phyloP scores from a whole-genome alignment of 92 coral and sea anemone species.

The Zoanthus solanderi region DNA sequence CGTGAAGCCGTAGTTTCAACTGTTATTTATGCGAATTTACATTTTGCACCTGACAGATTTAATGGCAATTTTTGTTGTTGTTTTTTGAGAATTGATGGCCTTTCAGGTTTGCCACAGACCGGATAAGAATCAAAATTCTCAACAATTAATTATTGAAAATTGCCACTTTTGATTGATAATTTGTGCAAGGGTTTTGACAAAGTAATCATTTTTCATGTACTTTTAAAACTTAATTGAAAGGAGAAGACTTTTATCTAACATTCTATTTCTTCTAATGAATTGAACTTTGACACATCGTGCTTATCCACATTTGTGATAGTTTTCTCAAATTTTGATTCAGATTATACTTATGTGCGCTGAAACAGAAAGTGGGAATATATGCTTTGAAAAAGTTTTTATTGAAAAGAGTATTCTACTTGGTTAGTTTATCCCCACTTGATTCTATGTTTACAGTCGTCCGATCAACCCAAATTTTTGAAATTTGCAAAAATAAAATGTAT shows the following conservation, averaged over 20 bases:
- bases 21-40: background rate
- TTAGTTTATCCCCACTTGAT: too few relatives aligned
- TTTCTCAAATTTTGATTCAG: too few relatives aligned
- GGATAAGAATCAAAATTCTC: background rate
- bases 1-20: background rate
- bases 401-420: too few relatives aligned
- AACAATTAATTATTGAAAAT: background rate
- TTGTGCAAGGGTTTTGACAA: background rate
- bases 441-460: too few relatives aligned
- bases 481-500: too few relatives aligned
- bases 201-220: constrained; percentile 12
- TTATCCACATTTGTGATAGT: too few relatives aligned
- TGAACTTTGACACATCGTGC: too few relatives aligned
- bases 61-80: background rate
- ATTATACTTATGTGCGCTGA: too few relatives aligned
- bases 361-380: too few relatives aligned
- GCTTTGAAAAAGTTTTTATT: too few relatives aligned
- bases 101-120: background rate
- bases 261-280: too few relatives aligned
- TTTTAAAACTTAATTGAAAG: background rate
- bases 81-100: background rate
- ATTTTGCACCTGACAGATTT: background rate
- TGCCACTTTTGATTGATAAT: constrained; percentile 1
- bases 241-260: background rate
- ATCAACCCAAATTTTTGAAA: too few relatives aligned